Evolutionary conservation across 2,888 invertebrate genomes (phyloP).

Genomic region (Pomacea canaliculata): DNA sequence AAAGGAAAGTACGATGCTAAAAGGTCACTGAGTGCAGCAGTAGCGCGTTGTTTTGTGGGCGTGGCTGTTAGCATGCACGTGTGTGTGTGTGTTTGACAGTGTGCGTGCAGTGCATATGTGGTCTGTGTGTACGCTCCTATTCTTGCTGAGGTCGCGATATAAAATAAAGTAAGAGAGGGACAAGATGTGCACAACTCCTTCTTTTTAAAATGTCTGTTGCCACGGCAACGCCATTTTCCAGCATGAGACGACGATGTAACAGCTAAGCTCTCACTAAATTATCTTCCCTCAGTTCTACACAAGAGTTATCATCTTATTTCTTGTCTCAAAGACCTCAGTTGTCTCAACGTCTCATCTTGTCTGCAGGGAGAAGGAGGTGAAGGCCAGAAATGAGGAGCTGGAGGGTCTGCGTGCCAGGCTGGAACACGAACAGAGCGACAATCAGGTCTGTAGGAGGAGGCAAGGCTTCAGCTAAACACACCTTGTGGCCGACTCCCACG

Average conservation of each 20-base stretch:
- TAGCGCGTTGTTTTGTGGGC: neutral
- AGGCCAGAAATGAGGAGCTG: slow-evolving; percentile 43
- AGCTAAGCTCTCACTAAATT: neutral
- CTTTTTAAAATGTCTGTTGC: neutral
- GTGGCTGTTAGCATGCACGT: slow-evolving; percentile 5
- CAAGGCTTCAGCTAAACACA: neutral
- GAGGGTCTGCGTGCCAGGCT: slow-evolving; percentile 46
- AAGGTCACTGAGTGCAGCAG: neutral
- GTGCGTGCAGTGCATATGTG: neutral
- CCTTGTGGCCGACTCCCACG: no score
- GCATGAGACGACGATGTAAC: no score
- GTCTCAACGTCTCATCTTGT: slow-evolving; percentile 8
- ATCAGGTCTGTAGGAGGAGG: slow-evolving; percentile 35
- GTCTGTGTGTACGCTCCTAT: neutral
- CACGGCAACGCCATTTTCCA: no score
- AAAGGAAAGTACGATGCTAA: neutral
- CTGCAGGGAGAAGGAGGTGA: slow-evolving; percentile 52
- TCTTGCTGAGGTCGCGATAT: neutral
- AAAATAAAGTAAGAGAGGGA: neutral
- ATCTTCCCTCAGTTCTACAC: no score
- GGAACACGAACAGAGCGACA: slow-evolving; percentile 44
- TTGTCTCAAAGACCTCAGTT: neutral
- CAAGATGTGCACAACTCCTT: neutral
- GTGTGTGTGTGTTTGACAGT: neutral
- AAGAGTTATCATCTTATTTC: no score